These are phyloP conservation scores for Bergia puertoricense DNA, from an alignment of 92 coral and sea anemone species.

Conservation along the genomic window DNA sequence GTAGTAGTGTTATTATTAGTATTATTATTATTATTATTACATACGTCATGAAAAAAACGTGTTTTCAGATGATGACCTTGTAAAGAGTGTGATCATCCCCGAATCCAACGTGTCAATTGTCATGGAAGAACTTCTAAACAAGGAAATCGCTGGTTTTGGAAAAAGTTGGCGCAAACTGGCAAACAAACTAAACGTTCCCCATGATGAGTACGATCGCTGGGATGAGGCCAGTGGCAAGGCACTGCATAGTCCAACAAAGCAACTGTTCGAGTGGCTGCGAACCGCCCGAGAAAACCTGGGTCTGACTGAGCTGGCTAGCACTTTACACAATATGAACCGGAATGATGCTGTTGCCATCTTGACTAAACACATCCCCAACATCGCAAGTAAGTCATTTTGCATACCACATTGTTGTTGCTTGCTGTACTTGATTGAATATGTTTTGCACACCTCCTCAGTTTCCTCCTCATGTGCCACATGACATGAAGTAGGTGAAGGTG, in stretches of 20 bases:
- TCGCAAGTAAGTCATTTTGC: background rate
- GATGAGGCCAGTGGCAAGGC: background rate
- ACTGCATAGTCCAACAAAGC: conserved; percentile 12
- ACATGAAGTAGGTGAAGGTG: no score
- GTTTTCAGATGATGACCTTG: conserved; percentile 10
- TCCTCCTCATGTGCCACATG: no score
- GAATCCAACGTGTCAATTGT: background rate
- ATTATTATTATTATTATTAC: background rate
- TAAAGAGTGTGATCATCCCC: background rate
- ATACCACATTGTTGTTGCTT: background rate
- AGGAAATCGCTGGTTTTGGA: background rate
- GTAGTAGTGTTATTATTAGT: no score
- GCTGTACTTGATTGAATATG: background rate
- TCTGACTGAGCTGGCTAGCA: background rate
- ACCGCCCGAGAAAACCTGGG: no score
- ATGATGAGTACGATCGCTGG: background rate
- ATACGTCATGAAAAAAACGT: background rate
- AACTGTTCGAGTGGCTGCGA: conserved; percentile 12
- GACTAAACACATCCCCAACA: background rate
- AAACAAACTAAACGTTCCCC: background rate
- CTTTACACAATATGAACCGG: background rate
- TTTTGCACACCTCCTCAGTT: no score
- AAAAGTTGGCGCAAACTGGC: conserved; percentile 9
- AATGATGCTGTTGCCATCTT: background rate
- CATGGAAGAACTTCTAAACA: background rate